Conservation (phyloP, 2,113 vertebrate species). For the Sapajus apella region DNA sequence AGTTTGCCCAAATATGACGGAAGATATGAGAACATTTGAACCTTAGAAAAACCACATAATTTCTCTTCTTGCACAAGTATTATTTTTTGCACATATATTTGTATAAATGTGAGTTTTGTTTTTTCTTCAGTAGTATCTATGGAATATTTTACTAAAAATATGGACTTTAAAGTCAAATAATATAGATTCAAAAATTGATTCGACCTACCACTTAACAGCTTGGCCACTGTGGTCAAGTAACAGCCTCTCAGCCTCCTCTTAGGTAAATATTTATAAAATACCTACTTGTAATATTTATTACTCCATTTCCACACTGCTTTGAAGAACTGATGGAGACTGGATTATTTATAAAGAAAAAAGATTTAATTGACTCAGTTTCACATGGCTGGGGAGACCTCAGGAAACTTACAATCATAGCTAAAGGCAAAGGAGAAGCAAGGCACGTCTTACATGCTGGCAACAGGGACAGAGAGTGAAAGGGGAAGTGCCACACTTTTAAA, state of each 20-base stretch:
- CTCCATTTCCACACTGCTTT: too few relatives aligned
- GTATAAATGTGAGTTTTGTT: background rate
- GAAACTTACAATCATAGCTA: too few relatives aligned
- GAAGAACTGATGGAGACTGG: too few relatives aligned
- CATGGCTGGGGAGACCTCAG: too few relatives aligned
- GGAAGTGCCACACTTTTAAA: too few relatives aligned
- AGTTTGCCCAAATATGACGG: background rate
- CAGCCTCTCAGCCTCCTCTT: background rate
- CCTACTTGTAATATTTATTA: background rate
- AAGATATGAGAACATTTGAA: background rate
- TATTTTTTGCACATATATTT: constrained; percentile 14
- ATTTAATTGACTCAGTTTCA: too few relatives aligned
- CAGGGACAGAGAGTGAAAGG: too few relatives aligned
- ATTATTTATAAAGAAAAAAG: too few relatives aligned
- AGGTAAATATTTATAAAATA: background rate
- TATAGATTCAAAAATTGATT: background rate
- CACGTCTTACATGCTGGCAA: too few relatives aligned
- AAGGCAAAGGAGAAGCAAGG: too few relatives aligned
- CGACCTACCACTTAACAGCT: background rate
- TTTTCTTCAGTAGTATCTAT: background rate
- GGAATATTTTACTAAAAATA: background rate
- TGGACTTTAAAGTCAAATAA: background rate
- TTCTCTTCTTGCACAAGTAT: background rate
- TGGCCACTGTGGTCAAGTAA: background rate
- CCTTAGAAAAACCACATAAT: background rate